Conservation (phyloP, 2,113 vertebrate genomes). For the Pangasianodon gigas region DNA sequence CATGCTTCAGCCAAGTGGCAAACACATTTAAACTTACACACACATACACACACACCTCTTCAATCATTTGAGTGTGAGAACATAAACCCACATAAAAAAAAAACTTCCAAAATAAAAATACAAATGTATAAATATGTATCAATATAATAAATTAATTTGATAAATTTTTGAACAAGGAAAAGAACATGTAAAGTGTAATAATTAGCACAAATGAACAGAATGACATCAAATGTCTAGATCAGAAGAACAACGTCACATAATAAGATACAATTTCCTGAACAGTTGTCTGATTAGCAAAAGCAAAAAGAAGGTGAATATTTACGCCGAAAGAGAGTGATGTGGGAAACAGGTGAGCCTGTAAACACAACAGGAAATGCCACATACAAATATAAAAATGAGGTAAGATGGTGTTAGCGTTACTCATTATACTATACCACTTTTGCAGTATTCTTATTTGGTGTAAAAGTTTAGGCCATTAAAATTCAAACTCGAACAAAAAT, state of each 20-base stretch:
- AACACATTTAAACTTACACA: constrained; percentile 49
- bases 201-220: constrained; percentile 36
- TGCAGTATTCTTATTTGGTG: constrained; percentile 15
- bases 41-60: constrained; percentile 50
- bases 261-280: constrained; percentile 8
- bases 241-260: not conserved
- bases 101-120: constrained; percentile 69
- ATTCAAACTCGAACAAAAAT: not conserved
- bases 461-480: not conserved
- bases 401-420: not conserved
- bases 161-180: constrained; percentile 65
- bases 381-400: constrained; percentile 23
- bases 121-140: constrained; percentile 76
- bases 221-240: not conserved
- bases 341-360: constrained; percentile 6
- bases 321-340: not conserved
- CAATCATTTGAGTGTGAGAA: constrained; percentile 14
- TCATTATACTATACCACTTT: not conserved
- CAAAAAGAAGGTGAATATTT: constrained; percentile 10
- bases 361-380: constrained; percentile 27
- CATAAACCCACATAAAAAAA: constrained; percentile 36
- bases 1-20: constrained; percentile 8
- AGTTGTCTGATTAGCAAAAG: constrained; percentile 7
- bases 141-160: constrained; percentile 75
- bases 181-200: constrained; percentile 58